Conservation (phyloP, 2,888 invertebrate species). For the Leptinotarsa juncta region DNA sequence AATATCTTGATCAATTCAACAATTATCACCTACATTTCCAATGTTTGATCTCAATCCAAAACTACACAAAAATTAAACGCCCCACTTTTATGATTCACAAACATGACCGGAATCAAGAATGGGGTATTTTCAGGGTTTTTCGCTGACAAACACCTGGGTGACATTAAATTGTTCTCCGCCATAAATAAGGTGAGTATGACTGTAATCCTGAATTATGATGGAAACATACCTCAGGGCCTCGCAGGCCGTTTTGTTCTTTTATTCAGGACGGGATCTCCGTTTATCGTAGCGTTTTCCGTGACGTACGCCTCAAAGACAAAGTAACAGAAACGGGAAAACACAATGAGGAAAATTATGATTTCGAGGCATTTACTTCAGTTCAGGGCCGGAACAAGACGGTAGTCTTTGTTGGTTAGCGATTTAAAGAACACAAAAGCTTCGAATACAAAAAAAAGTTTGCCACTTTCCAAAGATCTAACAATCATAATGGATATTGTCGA, state of each 20-base stretch:
- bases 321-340: background rate
- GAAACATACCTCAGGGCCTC: slow-evolving; percentile 35
- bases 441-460: too few species aligned
- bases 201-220: slow-evolving; percentile 64
- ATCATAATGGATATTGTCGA: too few species aligned
- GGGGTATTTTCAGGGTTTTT: slow-evolving; percentile 14
- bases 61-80: background rate
- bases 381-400: background rate
- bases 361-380: background rate
- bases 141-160: slow-evolving; percentile 57
- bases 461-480: too few species aligned
- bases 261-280: slow-evolving; percentile 14
- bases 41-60: background rate
- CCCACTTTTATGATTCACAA: background rate
- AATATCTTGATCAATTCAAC: too few species aligned
- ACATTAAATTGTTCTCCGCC: slow-evolving; percentile 62
- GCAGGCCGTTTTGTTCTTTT: slow-evolving; percentile 14
- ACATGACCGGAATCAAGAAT: slow-evolving; percentile 13
- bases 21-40: too few species aligned
- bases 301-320: slow-evolving; percentile 6
- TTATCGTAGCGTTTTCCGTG: slow-evolving; percentile 16
- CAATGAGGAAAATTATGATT: slow-evolving; percentile 10
- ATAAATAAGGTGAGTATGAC: slow-evolving; percentile 60
- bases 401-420: too few species aligned
- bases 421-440: too few species aligned